Evolutionary conservation across 2,113 vertebrate species (phyloP).

Genomic region (Panthera uncia): DNA sequence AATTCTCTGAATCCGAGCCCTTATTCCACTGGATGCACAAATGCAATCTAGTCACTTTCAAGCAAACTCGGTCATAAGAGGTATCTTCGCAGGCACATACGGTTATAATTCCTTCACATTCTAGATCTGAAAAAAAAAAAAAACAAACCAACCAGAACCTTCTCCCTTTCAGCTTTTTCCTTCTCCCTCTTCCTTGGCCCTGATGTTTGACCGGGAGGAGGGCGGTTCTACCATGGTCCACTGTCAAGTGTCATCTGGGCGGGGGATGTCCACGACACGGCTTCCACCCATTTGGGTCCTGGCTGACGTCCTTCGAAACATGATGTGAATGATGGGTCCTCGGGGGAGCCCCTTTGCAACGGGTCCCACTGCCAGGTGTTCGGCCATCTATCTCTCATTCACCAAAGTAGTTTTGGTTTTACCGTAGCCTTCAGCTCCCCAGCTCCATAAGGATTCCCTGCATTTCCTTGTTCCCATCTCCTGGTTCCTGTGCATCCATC

Average conservation of each 20-base stretch:
- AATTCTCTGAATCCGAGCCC: slow-evolving; percentile 20
- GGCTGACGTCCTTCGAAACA: not conserved
- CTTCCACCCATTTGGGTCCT: not conserved
- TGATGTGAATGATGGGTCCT: not conserved
- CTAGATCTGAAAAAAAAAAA: not conserved
- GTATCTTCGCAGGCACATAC: not conserved
- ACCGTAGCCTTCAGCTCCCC: not conserved
- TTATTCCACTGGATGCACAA: not conserved
- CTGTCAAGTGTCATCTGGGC: not conserved
- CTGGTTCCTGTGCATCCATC: not conserved
- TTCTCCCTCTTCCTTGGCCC: not conserved
- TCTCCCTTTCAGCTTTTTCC: not conserved
- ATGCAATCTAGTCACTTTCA: not conserved
- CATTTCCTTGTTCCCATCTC: not conserved
- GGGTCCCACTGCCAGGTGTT: not conserved
- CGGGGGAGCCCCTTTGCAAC: not conserved
- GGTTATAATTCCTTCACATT: not conserved
- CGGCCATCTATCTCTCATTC: not conserved
- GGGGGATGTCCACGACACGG: not conserved
- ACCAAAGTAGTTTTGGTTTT: not conserved
- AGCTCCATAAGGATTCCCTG: not conserved
- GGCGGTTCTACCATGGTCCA: not conserved
- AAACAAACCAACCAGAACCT: not conserved
- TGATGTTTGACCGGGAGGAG: not conserved
- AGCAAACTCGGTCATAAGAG: not conserved